A percentile compares a stretch with the other conserved stretches of the same genome.
phyloP scores from a whole-genome alignment of 2,113 vertebrate species.

The Phalacrocorax aristotelis region DNA sequence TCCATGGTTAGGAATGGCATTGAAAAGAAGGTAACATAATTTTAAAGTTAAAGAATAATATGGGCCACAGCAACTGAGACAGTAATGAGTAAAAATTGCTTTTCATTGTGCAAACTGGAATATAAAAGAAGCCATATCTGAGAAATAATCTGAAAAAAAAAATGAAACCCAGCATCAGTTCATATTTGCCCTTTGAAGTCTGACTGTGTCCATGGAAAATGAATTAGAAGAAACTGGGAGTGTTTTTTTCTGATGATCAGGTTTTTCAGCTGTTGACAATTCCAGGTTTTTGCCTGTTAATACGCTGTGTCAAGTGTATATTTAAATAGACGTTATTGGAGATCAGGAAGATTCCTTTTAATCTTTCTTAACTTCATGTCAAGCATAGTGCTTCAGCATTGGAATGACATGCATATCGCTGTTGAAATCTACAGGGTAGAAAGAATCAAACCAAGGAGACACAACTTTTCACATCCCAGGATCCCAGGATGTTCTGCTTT shows the following conservation, averaged over 20 bases:
- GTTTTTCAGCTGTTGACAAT: not conserved
- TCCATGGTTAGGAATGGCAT: constrained; percentile 6
- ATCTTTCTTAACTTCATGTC: not conserved
- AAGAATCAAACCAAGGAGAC: not conserved
- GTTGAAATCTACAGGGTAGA: not conserved
- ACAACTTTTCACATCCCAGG: not conserved
- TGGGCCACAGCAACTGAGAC: not conserved
- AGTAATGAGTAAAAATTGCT: constrained; percentile 39
- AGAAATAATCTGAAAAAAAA: not conserved
- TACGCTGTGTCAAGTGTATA: not conserved
- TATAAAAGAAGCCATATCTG: not conserved
- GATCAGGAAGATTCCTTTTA: not conserved
- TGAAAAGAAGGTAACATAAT: constrained; percentile 34
- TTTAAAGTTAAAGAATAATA: constrained; percentile 41
- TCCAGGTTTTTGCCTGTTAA: not conserved
- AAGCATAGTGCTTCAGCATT: not conserved
- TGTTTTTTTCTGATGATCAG: not conserved
- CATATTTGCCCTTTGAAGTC: constrained; percentile 6
- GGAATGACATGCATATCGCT: not conserved
- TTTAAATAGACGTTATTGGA: not conserved
- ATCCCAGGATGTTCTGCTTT: not conserved
- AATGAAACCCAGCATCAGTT: not conserved
- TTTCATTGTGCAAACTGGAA: constrained; percentile 36
- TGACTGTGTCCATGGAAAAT: not conserved
- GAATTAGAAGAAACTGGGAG: not conserved